phyloP scores from a whole-genome alignment of 2,888 invertebrate genomes.

The Erynnis tages region DNA sequence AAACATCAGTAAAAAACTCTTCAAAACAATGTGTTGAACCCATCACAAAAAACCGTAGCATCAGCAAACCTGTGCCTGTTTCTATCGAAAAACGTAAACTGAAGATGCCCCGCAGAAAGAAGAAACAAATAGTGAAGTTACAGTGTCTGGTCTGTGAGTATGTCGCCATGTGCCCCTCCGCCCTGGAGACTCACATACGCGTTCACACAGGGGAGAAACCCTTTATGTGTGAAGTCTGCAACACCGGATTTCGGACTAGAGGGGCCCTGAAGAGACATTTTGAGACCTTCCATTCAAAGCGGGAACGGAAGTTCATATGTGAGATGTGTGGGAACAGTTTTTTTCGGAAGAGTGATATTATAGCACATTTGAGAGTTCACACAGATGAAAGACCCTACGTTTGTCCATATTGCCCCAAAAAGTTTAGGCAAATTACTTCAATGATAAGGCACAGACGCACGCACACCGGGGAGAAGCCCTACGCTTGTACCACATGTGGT shows the following conservation, averaged over 20 bases:
- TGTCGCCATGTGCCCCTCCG: constrained; percentile 53
- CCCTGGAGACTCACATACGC: constrained; percentile 62
- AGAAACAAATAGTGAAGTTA: too few species aligned
- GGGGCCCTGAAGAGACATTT: constrained; percentile 61
- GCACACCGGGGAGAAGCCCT: constrained; percentile 73
- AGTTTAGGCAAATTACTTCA: constrained; percentile 63
- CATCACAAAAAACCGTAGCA: too few species aligned
- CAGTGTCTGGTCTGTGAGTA: constrained; percentile 62
- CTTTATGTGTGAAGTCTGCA: constrained; percentile 54
- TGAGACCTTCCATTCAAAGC: constrained; percentile 49
- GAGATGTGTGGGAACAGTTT: constrained; percentile 72
- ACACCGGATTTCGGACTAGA: constrained; percentile 53
- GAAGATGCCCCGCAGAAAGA: constrained; percentile 23
- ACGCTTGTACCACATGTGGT: constrained; percentile 57
- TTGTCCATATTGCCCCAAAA: constrained; percentile 59
- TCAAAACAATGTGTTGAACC: too few species aligned
- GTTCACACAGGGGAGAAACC: constrained; percentile 72
- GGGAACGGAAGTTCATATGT: constrained; percentile 64
- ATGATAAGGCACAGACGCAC: constrained; percentile 64
- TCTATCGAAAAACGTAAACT: neutral
- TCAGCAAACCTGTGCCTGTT: too few species aligned
- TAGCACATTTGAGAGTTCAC: constrained; percentile 65
- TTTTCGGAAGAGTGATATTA: constrained; percentile 61
- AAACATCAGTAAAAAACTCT: too few species aligned
- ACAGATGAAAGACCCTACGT: constrained; percentile 64